Evolutionary conservation across 2,113 vertebrate genomes (phyloP).

Genomic region (Calcarius ornatus): DNA sequence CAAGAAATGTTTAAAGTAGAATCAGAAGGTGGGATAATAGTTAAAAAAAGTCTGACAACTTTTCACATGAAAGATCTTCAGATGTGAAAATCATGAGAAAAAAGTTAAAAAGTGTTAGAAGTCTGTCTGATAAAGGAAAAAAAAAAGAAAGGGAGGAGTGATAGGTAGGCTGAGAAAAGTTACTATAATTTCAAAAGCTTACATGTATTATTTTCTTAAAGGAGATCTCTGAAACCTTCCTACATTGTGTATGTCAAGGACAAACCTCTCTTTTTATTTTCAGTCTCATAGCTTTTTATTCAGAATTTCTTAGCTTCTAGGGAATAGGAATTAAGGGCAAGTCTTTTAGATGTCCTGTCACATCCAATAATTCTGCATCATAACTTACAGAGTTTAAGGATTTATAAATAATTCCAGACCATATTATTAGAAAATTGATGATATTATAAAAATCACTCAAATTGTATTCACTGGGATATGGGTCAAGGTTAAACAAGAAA

Average conservation of each 20-base stretch:
- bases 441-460: not conserved
- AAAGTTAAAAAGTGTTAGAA: not conserved
- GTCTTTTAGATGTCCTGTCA: not conserved
- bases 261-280: not conserved
- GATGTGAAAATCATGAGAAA: not conserved
- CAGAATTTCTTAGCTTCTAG: not conserved
- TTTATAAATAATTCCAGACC: not conserved
- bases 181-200: not conserved
- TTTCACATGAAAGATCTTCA: not conserved
- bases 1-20: not conserved
- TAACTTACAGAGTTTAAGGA: not conserved
- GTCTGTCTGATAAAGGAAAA: not conserved
- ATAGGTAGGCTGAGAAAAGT: not conserved
- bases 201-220: not conserved
- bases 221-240: not conserved
- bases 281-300: not conserved
- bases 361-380: not conserved
- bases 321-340: not conserved
- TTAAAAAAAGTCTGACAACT: not conserved
- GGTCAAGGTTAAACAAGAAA: not conserved
- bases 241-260: not conserved
- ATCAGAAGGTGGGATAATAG: not conserved
- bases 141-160: not conserved
- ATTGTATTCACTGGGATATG: not conserved
- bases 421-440: not conserved